Percentiles rank a stretch among this genome's conserved stretches.
These are phyloP conservation scores for Drosophila planitibia DNA, from an alignment of 2,888 invertebrate species.

Conservation along the genomic window DNA sequence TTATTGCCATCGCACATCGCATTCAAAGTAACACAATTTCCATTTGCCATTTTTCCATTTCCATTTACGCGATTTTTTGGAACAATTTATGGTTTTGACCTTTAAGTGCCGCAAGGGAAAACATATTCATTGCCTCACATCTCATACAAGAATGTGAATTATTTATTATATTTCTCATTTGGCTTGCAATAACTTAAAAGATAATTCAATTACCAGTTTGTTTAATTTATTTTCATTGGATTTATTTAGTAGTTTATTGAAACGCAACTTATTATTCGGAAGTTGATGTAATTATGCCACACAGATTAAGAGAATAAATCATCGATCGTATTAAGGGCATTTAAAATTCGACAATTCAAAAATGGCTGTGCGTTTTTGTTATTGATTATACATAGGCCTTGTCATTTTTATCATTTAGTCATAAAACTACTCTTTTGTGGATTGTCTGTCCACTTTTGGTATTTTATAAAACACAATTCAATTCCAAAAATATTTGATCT, in stretches of 20 bases:
- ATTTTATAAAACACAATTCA: not conserved
- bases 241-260: not conserved
- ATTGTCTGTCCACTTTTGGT: not conserved
- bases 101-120: slow-evolving; percentile 35
- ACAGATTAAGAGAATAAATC: not conserved
- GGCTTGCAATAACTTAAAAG: slow-evolving; percentile 12
- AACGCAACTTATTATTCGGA: not conserved
- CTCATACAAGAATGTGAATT: slow-evolving; percentile 9
- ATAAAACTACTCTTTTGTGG: not conserved
- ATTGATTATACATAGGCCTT: not conserved
- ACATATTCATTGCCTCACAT: slow-evolving; percentile 45
- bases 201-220: slow-evolving; percentile 24
- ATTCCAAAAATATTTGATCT: not conserved
- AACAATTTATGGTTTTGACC: slow-evolving; percentile 62
- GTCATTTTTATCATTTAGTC: not conserved
- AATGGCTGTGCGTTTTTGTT: not conserved
- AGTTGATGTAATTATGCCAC: not conserved
- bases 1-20: slow-evolving; percentile 12
- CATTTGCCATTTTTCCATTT: slow-evolving; percentile 24
- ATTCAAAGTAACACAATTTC: slow-evolving; percentile 2
- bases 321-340: not conserved
- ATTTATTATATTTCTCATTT: slow-evolving; percentile 26
- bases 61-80: slow-evolving; percentile 26
- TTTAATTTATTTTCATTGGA: not conserved
- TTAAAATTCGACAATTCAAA: not conserved